Conservation (phyloP, 1,140 invertebrate species). For the Dinoponera quadriceps region DNA sequence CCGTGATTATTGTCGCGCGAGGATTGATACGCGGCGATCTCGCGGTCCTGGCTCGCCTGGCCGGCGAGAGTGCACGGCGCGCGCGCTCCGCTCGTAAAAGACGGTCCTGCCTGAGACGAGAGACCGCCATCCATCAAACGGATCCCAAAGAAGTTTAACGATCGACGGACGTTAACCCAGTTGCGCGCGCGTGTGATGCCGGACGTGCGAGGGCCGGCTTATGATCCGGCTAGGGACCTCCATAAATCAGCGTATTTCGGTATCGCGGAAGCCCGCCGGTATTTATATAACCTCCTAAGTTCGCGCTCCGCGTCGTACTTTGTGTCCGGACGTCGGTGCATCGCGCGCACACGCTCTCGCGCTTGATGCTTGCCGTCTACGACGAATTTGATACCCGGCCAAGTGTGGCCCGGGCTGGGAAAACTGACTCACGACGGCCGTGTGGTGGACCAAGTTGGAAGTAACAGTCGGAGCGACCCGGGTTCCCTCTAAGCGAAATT, state of each 20-base stretch:
- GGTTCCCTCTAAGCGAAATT: no score
- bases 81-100: slow-evolving; percentile 42
- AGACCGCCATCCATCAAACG: slow-evolving; percentile 37
- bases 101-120: slow-evolving; percentile 30
- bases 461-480: neutral
- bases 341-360: slow-evolving; percentile 33
- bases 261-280: slow-evolving; percentile 78
- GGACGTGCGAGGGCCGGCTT: slow-evolving; percentile 37
- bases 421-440: slow-evolving; percentile 62
- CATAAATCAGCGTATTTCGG: slow-evolving; percentile 83
- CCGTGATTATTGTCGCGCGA: neutral
- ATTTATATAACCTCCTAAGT: slow-evolving; percentile 77
- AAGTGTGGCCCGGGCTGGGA: slow-evolving; percentile 52
- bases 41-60: neutral
- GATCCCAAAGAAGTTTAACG: slow-evolving; percentile 55
- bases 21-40: neutral
- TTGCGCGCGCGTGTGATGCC: slow-evolving; percentile 56
- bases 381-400: slow-evolving; percentile 78
- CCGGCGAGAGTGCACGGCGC: slow-evolving; percentile 17
- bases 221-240: slow-evolving; percentile 53
- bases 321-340: slow-evolving; percentile 18
- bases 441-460: slow-evolving; percentile 16
- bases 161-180: slow-evolving; percentile 79
- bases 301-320: slow-evolving; percentile 57
- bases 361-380: slow-evolving; percentile 59